Conservation (phyloP, 2,888 invertebrate species). For the Drosophila setosimentum region DNA sequence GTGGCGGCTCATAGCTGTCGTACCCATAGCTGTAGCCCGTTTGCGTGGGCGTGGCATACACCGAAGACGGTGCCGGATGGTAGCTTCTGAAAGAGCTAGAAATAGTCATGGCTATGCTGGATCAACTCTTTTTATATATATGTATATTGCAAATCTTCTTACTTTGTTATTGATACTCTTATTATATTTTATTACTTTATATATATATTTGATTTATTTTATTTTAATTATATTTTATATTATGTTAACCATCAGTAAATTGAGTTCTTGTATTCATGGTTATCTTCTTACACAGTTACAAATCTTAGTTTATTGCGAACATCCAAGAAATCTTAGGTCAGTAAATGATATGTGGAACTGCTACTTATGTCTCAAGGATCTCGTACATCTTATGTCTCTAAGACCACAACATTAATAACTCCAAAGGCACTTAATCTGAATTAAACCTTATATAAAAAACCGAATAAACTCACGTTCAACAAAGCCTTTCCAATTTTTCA, state of each 20-base stretch:
- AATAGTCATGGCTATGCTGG: background rate
- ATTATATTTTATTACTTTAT: background rate
- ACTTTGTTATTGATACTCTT: background rate
- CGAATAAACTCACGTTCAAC: background rate
- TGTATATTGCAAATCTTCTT: no score
- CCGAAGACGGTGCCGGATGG: slow-evolving; percentile 57
- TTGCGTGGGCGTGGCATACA: slow-evolving; percentile 57
- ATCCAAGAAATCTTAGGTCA: background rate
- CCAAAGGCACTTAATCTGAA: background rate
- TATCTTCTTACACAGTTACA: background rate
- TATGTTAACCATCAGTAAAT: background rate
- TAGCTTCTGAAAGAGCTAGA: slow-evolving; percentile 36
- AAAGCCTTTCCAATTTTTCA: background rate
- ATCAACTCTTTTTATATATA: background rate
- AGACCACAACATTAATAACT: background rate
- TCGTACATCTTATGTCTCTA: background rate
- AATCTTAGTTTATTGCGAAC: background rate
- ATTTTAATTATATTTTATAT: background rate
- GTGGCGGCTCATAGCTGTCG: slow-evolving; percentile 80
- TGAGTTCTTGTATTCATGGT: background rate
- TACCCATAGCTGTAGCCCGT: slow-evolving; percentile 41
- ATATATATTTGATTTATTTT: background rate
- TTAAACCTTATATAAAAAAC: background rate
- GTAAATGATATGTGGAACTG: background rate
- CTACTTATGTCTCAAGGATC: background rate